These are phyloP conservation scores for Drosophila truncata DNA, from an alignment of 1,140 invertebrate genomes.

Conservation along the genomic window DNA sequence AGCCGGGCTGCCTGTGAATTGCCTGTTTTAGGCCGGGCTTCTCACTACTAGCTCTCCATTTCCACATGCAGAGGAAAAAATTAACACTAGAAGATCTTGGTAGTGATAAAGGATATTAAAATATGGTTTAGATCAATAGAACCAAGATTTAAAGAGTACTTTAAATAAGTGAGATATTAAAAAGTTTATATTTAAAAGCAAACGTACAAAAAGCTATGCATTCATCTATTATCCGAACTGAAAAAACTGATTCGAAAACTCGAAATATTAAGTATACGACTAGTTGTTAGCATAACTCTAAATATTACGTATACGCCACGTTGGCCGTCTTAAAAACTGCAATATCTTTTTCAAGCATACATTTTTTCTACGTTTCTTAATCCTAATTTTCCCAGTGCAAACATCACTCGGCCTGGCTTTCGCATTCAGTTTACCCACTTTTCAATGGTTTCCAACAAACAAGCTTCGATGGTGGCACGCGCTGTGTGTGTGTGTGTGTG, in stretches of 20 bases:
- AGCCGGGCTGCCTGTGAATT: constrained; percentile 69
- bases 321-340: neutral
- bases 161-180: no score
- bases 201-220: no score
- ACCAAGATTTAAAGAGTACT: no score
- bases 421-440: constrained; percentile 70
- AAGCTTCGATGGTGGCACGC: constrained; percentile 32
- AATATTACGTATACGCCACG: neutral
- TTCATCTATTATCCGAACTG: no score
- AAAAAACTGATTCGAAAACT: neutral
- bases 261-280: neutral
- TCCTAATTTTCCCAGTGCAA: constrained; percentile 5
- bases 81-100: neutral
- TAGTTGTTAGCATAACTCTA: neutral
- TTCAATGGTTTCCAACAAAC: constrained; percentile 61
- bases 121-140: no score
- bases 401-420: constrained; percentile 50
- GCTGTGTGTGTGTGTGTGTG: constrained; percentile 4
- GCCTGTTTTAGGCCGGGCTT: constrained; percentile 67
- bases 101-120: no score
- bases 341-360: no score
- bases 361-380: no score
- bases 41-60: constrained; percentile 2
- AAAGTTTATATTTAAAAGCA: no score
- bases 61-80: constrained; percentile 13